Evolutionary conservation across 2,888 invertebrate genomes (phyloP).

Genomic region (Drosophila percnosoma): DNA sequence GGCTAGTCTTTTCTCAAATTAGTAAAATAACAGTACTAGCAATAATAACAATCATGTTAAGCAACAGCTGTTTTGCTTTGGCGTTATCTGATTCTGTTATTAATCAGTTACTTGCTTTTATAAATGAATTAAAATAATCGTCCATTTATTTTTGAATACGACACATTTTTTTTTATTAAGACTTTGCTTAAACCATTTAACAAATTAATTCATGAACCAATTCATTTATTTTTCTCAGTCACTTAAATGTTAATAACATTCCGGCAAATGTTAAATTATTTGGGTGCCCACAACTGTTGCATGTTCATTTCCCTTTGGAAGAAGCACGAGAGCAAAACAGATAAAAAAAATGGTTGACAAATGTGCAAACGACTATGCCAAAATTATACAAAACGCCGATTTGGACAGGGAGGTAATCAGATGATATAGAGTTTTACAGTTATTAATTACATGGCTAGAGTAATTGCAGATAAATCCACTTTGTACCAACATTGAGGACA

Average conservation of each 20-base stretch:
- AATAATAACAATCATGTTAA: not conserved
- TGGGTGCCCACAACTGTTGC: slow-evolving; percentile 17
- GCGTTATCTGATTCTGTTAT: not conserved
- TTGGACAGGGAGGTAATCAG: slow-evolving; percentile 85
- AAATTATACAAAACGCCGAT: slow-evolving; percentile 86
- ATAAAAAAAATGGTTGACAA: slow-evolving; percentile 85
- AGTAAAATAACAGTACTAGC: not conserved
- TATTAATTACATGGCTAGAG: not conserved
- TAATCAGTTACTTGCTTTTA: not conserved
- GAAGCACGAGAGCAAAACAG: slow-evolving; percentile 30
- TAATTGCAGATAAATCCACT: slow-evolving; percentile 85
- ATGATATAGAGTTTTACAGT: too few species aligned
- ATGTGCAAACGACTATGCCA: slow-evolving; percentile 86
- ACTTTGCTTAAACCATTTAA: not conserved
- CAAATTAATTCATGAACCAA: not conserved
- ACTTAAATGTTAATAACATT: not conserved
- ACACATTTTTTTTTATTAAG: not conserved
- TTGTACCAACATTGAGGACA: slow-evolving; percentile 88
- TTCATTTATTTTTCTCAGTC: not conserved
- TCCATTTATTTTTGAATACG: not conserved
- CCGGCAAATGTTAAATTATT: not conserved
- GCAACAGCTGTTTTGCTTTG: not conserved
- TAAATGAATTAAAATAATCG: not conserved
- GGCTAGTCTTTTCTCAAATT: not conserved
- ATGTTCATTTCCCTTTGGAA: not conserved